Conservation (phyloP, 1,140 invertebrate species). For the Drosophila willistoni region DNA sequence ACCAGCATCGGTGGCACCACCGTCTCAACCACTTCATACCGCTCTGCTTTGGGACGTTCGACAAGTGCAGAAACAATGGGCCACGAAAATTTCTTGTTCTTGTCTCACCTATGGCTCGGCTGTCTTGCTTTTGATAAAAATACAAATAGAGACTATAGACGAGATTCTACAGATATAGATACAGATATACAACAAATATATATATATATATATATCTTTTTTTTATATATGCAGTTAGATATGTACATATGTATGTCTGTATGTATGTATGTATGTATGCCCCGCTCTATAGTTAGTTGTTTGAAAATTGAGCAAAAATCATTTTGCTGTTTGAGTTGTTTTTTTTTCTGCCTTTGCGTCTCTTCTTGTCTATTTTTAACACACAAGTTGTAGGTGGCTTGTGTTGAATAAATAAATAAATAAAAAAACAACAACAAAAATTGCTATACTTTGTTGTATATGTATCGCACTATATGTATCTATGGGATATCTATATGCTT, state of each 20-base stretch:
- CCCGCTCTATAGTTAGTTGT: constrained; percentile 78
- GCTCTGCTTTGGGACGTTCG: constrained; percentile 20
- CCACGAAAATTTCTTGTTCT: constrained; percentile 64
- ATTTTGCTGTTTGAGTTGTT: constrained; percentile 67
- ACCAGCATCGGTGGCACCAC: not conserved
- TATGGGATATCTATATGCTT: constrained; percentile 12
- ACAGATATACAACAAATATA: constrained; percentile 43
- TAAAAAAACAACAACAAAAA: constrained; percentile 50
- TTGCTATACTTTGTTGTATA: constrained; percentile 52
- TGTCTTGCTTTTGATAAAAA: constrained; percentile 76
- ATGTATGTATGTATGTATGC: constrained; percentile 33
- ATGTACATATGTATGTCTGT: constrained; percentile 22
- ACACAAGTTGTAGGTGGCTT: constrained; percentile 78
- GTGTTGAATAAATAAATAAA: constrained; percentile 69
- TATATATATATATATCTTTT: constrained; percentile 20
- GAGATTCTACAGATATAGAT: constrained; percentile 32
- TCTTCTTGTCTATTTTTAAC: constrained; percentile 61
- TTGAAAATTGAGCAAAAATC: constrained; percentile 79
- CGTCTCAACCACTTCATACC: constrained; percentile 3
- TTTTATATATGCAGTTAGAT: constrained; percentile 22
- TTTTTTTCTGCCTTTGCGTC: constrained; percentile 1
- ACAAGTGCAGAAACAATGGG: constrained; percentile 55
- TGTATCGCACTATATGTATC: constrained; percentile 11
- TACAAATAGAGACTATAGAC: constrained; percentile 52
- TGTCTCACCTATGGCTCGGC: constrained; percentile 71